Evolutionary conservation across 2,888 invertebrate genomes (phyloP), one percentile per base, ranked within the genome.

Genomic region (Pristionchus entomophagus): DNA sequence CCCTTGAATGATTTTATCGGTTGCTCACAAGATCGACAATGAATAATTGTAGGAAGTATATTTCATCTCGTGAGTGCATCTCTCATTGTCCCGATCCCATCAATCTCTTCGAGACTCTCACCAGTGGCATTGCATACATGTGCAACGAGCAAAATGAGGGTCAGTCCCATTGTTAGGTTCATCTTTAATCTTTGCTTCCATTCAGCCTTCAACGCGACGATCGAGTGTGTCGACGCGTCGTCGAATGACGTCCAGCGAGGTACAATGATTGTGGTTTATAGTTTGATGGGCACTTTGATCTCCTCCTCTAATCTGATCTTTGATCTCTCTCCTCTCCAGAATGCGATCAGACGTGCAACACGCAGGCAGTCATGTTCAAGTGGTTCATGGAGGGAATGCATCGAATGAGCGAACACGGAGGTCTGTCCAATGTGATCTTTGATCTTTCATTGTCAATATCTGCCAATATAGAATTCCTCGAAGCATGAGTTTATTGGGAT

Each of bases 201-300:
- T 83, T 22, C 35, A 73, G 84, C 84, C 51, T 84, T 84, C 84
- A 84, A 84, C 73, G 84, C 84, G 35, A 84, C 84, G 22, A 84
- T 84, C 38, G 84, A 84, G 29, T 84, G 84, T 35, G 56, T 84
- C 14, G 84, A 84, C 22, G 84, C 84, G 1, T 56, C 49, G 14
- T 35, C 84, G 4, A 26, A 5, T 51, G 69, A 51, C 1, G 73
- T 84, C 3, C 73, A 73, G 17, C 32, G 53, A 38, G 84, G 84
- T 84, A 51, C n/a, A 29, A n/a, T n/a, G n/a, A n/a, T n/a, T n/a
- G n/a, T n/a, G n/a, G n/a, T n/a, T n/a, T n/a, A n/a, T n/a, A n/a
- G n/a, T n/a, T n/a, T n/a, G n/a, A n/a, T n/a, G n/a, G n/a, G n/a
- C n/a, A n/a, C n/a, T n/a, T n/a, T n/a, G n/a, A n/a, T n/a, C n/a